These are phyloP conservation scores for Ptychochromis oligacanthus DNA, from an alignment of 2,113 vertebrate species.

Conservation along the genomic window DNA sequence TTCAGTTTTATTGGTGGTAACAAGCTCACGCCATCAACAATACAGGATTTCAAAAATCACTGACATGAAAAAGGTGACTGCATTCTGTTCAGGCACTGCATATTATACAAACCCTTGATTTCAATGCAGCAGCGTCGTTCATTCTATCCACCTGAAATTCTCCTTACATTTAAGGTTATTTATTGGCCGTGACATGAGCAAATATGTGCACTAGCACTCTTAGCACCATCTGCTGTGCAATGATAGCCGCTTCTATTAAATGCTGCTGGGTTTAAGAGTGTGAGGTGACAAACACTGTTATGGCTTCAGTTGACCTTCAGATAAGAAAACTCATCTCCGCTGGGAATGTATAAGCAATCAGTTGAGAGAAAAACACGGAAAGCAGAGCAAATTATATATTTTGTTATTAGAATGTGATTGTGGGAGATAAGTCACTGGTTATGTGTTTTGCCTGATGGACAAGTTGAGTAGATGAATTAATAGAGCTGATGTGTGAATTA, in stretches of 20 bases:
- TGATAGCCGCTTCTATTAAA: slow-evolving; percentile 74
- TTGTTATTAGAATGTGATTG: slow-evolving; percentile 17
- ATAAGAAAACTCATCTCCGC: slow-evolving; percentile 52
- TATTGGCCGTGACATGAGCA: slow-evolving; percentile 57
- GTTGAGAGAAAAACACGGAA: slow-evolving; percentile 1
- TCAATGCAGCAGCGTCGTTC: slow-evolving; percentile 37
- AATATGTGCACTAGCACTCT: slow-evolving; percentile 35
- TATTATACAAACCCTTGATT: slow-evolving; percentile 24
- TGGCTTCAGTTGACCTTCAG: slow-evolving; percentile 67
- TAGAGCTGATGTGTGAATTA: neutral
- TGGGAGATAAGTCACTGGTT: neutral
- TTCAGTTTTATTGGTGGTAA: neutral
- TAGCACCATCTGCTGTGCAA: slow-evolving; percentile 73
- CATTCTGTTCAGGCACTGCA: neutral
- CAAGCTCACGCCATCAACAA: neutral
- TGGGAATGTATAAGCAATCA: slow-evolving; percentile 25
- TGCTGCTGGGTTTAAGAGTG: slow-evolving; percentile 56
- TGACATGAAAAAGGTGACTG: neutral
- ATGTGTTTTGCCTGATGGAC: neutral
- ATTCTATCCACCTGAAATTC: slow-evolving; percentile 40
- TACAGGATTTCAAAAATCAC: neutral
- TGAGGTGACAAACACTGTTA: slow-evolving; percentile 55
- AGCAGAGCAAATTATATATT: slow-evolving; percentile 15
- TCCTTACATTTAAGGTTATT: slow-evolving; percentile 59
- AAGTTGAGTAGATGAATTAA: neutral